Base-by-base conservation (phyloP, 2,113 vertebrate species). In the Hippopotamus amphibius region DNA sequence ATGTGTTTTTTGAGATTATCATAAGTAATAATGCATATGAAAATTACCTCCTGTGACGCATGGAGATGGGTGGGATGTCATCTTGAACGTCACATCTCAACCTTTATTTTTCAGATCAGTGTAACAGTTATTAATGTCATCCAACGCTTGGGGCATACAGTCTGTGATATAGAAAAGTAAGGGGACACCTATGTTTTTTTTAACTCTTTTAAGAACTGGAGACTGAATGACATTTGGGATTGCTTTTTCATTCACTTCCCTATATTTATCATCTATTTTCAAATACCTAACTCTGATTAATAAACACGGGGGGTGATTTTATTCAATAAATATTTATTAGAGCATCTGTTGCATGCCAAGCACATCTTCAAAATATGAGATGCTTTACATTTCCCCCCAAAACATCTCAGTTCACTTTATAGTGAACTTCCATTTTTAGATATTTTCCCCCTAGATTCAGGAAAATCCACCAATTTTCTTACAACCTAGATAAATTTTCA, bases 301-400 rank as follows among this genome's bases (percentile, higher is more conserved):
- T 80, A 74, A 28, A 50, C 13, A 63, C 26, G 12, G 74, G 28
- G 14, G 33, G 33, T 91, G 9, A 84, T 61, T 96, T 61, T 88
- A 81, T 82, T 93, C 13, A 76, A 14, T 77, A 57, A 85, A 66
- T 88, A 93, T 90, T 77, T 84, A 55, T 22, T 22, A 93, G 2
- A 95, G 26, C 2, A 59, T 65, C 16, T 92, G 33, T 92, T 95
- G 21, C 11, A 22, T 65, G n/a, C 48, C 43, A 86, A 95, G 24
- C n/a, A 57, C 16, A 79, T 50, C 82, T 53, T 92, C 33, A 68
- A 3, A 16, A 30, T 88, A 76, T 69, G 30, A 41, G n/a, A 53
- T 80, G 16, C 19, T 30, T 77, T 79, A 43, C 7, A 65, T 66
- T 79, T n/a, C 21, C 28, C 10, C 14, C 19, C 24, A 68, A 9